These are phyloP conservation scores for Halictus rubicundus DNA, from an alignment of 1,140 invertebrate genomes.

Conservation along the genomic window DNA sequence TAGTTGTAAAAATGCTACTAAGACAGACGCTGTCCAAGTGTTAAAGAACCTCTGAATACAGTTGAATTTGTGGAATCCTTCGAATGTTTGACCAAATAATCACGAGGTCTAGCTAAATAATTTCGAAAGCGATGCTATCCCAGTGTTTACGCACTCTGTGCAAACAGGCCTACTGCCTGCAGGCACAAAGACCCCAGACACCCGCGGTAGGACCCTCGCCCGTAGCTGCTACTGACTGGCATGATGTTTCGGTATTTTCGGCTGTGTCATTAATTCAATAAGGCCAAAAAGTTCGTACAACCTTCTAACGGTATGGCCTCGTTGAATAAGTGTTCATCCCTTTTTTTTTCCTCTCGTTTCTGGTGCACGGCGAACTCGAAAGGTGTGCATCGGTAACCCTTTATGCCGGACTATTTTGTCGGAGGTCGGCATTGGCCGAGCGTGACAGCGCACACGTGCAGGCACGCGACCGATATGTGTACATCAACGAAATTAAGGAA, in stretches of 20 bases:
- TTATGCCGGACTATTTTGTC: constrained; percentile 37
- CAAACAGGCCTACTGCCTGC: background rate
- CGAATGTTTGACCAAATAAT: too few relatives aligned
- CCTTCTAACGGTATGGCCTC: background rate
- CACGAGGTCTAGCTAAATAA: too few relatives aligned
- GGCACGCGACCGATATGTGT: background rate
- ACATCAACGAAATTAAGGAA: background rate
- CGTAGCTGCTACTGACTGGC: background rate
- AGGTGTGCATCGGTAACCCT: background rate
- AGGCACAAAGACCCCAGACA: background rate
- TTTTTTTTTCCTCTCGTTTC: background rate
- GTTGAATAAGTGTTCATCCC: background rate
- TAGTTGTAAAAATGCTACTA: too few relatives aligned
- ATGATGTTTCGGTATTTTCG: background rate
- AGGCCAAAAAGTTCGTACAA: background rate
- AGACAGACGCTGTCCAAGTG: too few relatives aligned
- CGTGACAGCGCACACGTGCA: constrained; percentile 1
- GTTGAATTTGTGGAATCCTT: too few relatives aligned
- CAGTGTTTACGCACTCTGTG: background rate
- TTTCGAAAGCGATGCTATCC: background rate
- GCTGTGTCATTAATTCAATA: background rate
- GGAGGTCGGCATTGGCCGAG: constrained; percentile 27
- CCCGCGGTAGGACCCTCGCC: background rate
- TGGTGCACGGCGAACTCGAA: background rate
- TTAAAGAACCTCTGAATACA: too few relatives aligned